Evolutionary conservation across 2,113 vertebrate genomes (phyloP), one percentile per base, ranked within the genome.

Genomic region (Diadophis punctatus): DNA sequence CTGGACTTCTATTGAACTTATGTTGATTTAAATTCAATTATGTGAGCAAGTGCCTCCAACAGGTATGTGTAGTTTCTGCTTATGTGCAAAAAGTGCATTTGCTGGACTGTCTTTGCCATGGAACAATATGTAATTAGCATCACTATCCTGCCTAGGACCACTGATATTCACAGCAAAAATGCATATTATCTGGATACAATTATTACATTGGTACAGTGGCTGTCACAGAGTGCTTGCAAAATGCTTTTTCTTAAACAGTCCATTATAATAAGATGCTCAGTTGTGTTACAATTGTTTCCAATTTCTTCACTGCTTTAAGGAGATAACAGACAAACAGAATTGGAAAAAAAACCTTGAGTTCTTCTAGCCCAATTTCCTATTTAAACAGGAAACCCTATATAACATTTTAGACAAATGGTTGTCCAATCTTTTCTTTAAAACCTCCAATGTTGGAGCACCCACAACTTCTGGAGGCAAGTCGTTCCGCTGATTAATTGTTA

Each of bases 171-270:
- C 16, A 89, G 89, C 0, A 92, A 93, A 88, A 92, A 53, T 89
- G 63, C 53, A 0, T 95, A 94, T 96, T 95, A 94, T 96, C 91
- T 95, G 95, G 95, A 95, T 93, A 86, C 86, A 95, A 92, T 95
- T 96, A 97, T 95, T 0, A 0, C 48, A 92, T 94, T 96, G 97
- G 93, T 92, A 2, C 91, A 95, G 93, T 93, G 95, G 94, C 91
- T 87, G 89, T 96, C 94, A 96, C 94, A 96, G 92, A 97, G 90
- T 91, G 93, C 97, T 95, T 96, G 93, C 93, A 95, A 0, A 0
- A 92, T 96, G 96, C 95, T 93, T 96, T 94, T 95, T 96, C 96
- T 95, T 95, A 96, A 94, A 93, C 90, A 96, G 95, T 95, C 94
- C 48, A 93, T 93, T 93, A 94, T 93, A 96, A 96, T 96, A 95